Percentiles rank a stretch among this genome's conserved stretches.
These are phyloP conservation scores for Sterna hirundo DNA, from an alignment of 2,113 vertebrate species.

Conservation along the genomic window DNA sequence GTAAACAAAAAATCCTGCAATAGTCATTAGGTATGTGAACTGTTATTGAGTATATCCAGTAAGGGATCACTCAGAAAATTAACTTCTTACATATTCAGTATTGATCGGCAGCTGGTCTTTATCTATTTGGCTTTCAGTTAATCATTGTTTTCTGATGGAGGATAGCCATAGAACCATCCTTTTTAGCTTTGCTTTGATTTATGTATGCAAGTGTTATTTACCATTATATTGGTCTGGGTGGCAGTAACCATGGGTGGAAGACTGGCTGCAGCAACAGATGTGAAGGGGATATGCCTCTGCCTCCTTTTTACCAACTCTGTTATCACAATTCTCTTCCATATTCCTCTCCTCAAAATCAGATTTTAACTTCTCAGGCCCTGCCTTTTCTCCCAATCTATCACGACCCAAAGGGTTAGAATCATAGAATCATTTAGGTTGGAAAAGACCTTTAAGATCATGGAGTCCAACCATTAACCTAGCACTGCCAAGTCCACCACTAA, in stretches of 20 bases:
- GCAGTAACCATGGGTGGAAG: background rate
- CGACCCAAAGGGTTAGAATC: background rate
- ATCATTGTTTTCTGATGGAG: background rate
- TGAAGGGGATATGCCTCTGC: background rate
- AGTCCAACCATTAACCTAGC: no score
- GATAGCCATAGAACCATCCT: background rate
- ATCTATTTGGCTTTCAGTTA: background rate
- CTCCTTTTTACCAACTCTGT: background rate
- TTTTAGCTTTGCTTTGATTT: background rate
- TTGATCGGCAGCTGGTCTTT: background rate
- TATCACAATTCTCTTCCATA: background rate
- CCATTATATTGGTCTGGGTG: background rate
- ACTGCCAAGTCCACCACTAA: no score
- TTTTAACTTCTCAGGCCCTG: background rate
- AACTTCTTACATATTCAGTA: background rate
- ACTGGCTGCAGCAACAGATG: background rate
- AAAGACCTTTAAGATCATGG: no score
- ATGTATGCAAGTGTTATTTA: background rate
- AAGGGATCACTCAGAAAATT: background rate
- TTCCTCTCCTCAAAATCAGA: background rate
- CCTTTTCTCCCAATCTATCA: background rate
- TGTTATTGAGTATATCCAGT: background rate
- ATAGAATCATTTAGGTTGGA: no score
- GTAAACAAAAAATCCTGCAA: background rate
- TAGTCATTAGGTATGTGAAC: background rate